Base-by-base conservation (phyloP, 2,113 vertebrate species). In the Galemys pyrenaicus region DNA sequence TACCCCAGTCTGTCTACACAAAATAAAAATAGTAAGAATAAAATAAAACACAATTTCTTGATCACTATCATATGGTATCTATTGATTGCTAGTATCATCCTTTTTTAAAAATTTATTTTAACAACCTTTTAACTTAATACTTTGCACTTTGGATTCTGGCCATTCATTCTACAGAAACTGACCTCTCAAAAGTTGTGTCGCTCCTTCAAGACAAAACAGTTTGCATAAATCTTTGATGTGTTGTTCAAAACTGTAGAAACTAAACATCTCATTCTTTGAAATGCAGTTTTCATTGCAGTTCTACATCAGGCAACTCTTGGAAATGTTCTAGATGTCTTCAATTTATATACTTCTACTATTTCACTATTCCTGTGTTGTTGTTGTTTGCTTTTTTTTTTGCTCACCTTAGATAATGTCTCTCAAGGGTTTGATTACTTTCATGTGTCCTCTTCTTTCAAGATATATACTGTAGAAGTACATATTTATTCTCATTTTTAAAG, bases 101-200 rank as follows among this genome's bases (percentile, higher is more conserved):
- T 39, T 46, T 82, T 93, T 49, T 82, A n/a, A n/a, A n/a, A n/a
- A n/a, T 24, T n/a, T 1, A 41, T 54, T 54, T 54, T 19, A 54
- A 54, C 19, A 17, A 0, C 20, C 39, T 81, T 91, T 30, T 32
- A 85, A 4, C 13, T 79, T 13, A 80, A n/a, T 77, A 44, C 26
- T 75, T 86, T 78, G 35, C 7, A 62, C 46, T 89, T 89, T 82
- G 22, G 26, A 95, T 91, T 91, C 41, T 89, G 35, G 17, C 26
- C 35, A 74, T 85, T 28, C 12, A 35, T 70, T 91, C 44, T 86
- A 91, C 1, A 68, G 35, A 86, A 89, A 62, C 73, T 89, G 62
- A 82, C 81, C 13, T 88, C 80, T 82, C 16, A 77, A 62, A 92
- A 56, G 39, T 94, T 84, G 65, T 64, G 24, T 58, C 30, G 44